phyloP scores from a whole-genome alignment of 2,113 vertebrate genomes.

The Triplophysa siluroides region DNA sequence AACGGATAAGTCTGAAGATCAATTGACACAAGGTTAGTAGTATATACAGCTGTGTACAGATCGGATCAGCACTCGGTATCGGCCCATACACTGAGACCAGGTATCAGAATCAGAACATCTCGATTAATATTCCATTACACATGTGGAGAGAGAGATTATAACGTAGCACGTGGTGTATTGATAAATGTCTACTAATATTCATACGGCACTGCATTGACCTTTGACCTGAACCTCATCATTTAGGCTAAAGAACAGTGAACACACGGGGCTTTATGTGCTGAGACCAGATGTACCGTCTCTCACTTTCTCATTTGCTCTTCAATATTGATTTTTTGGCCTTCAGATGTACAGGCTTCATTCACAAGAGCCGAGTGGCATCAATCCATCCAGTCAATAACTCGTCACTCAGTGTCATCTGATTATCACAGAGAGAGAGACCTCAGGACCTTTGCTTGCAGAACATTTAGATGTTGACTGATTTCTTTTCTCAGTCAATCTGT shows the following conservation, averaged over 20 bases:
- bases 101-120: no score
- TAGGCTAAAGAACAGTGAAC: slow-evolving; percentile 12
- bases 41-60: no score
- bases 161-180: background rate
- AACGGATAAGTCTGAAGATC: no score
- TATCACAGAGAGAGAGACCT: slow-evolving; percentile 27
- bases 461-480: background rate
- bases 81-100: no score
- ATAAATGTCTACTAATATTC: background rate
- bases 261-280: slow-evolving; percentile 19
- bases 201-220: background rate
- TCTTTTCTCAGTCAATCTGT: background rate
- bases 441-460: background rate
- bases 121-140: no score
- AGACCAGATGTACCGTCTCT: slow-evolving; percentile 29
- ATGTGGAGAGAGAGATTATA: no score
- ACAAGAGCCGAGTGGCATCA: slow-evolving; percentile 38
- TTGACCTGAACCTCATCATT: background rate
- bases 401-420: slow-evolving; percentile 36
- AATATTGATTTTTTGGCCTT: slow-evolving; percentile 37
- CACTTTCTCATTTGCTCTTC: slow-evolving; percentile 29
- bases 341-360: slow-evolving; percentile 40
- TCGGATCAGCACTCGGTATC: no score
- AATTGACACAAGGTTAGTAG: no score
- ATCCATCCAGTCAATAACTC: slow-evolving; percentile 40